Conservation (phyloP, 2,113 vertebrate genomes). For the Psilopsiagon aymara region DNA sequence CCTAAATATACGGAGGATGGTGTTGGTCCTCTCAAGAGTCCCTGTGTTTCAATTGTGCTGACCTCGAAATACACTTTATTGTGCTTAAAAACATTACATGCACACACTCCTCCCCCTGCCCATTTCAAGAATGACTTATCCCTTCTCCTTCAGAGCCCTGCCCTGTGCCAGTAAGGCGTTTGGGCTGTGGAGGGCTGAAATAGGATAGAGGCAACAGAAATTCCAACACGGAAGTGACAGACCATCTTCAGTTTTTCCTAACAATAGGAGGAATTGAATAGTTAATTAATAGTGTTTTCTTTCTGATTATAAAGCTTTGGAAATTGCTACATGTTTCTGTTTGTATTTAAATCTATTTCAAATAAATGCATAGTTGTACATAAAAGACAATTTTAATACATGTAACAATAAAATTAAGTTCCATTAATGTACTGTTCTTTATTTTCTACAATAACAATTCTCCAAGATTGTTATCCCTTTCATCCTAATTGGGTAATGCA, state of each 20-base stretch:
- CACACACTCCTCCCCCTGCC: background rate
- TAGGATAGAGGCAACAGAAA: background rate
- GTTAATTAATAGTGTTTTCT: constrained; percentile 48
- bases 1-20: rapidly evolving
- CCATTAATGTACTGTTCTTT: constrained; percentile 45
- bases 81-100: background rate
- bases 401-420: constrained; percentile 65
- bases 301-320: constrained; percentile 45
- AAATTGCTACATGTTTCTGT: constrained; percentile 23
- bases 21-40: background rate
- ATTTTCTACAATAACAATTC: constrained; percentile 64
- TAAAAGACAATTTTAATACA: constrained; percentile 61
- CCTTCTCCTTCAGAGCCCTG: background rate
- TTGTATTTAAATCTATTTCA: constrained; percentile 55
- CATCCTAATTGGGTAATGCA: constrained; percentile 63
- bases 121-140: background rate
- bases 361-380: constrained; percentile 30
- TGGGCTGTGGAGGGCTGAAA: background rate
- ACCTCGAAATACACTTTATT: background rate
- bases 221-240: background rate
- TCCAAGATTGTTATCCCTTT: constrained; percentile 34
- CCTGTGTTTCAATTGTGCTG: background rate
- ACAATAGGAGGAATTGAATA: constrained; percentile 23
- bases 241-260: background rate
- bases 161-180: background rate